phyloP scores from a whole-genome alignment of 1,140 invertebrate genomes.

The Popillia japonica region DNA sequence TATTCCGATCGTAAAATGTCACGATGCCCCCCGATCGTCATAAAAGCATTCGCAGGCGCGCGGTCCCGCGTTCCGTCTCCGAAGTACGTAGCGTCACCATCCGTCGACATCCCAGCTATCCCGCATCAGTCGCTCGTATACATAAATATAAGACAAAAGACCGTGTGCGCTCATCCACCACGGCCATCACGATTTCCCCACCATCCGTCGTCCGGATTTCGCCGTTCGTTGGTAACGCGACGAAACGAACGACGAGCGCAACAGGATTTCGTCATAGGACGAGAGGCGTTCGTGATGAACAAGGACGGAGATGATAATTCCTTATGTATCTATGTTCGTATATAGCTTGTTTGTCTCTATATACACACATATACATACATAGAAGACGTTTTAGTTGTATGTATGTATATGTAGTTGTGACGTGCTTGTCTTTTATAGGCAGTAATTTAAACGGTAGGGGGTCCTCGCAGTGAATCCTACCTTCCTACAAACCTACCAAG shows the following conservation, averaged over 20 bases:
- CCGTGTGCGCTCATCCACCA: not conserved
- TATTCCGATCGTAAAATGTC: not conserved
- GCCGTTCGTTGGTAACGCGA: not conserved
- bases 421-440: too few species aligned
- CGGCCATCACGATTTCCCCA: constrained; percentile 41
- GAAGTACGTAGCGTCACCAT: constrained; percentile 18
- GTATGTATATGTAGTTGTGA: too few species aligned
- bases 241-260: not conserved
- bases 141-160: constrained; percentile 34
- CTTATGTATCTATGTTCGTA: not conserved
- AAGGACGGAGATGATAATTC: not conserved
- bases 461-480: too few species aligned
- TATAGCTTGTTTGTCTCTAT: too few species aligned
- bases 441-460: too few species aligned
- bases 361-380: too few species aligned
- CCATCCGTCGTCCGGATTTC: constrained; percentile 25
- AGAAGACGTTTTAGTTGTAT: too few species aligned
- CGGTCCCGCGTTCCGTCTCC: too few species aligned
- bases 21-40: not conserved
- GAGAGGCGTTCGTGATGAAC: not conserved
- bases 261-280: constrained; percentile 4
- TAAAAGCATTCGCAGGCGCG: not conserved
- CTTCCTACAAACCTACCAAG: too few species aligned
- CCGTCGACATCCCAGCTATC: constrained; percentile 8
- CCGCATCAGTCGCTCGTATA: not conserved